phyloP scores from a whole-genome alignment of 2,888 invertebrate genomes.

The Mimas tiliae region DNA sequence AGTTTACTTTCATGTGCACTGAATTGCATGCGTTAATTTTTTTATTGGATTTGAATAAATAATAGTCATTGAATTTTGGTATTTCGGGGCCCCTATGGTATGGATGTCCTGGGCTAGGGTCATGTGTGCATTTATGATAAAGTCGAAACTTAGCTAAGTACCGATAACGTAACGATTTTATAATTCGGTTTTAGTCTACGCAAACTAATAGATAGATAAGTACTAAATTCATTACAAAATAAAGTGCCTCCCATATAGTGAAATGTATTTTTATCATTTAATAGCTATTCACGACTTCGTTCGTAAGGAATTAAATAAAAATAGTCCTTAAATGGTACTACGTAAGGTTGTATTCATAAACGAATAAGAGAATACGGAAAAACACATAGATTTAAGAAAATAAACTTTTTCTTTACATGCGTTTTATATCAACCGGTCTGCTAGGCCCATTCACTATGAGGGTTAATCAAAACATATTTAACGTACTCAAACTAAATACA shows the following conservation, averaged over 20 bases:
- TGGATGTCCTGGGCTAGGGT: too few species aligned
- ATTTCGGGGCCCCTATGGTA: too few species aligned
- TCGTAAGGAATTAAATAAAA: background rate
- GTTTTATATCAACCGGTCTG: background rate
- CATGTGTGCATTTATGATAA: too few species aligned
- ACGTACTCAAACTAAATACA: background rate
- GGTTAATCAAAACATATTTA: background rate
- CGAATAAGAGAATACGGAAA: background rate
- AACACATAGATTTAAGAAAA: background rate
- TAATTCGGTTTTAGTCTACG: slow-evolving; percentile 5
- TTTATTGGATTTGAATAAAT: too few species aligned
- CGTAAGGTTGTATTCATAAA: background rate
- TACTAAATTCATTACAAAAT: slow-evolving; percentile 34
- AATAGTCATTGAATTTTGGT: too few species aligned
- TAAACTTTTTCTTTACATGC: background rate
- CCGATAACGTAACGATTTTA: background rate
- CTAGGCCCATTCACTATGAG: background rate
- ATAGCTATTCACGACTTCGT: slow-evolving; percentile 22
- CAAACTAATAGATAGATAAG: slow-evolving; percentile 14
- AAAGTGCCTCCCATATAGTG: slow-evolving; percentile 43
- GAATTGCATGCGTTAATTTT: too few species aligned
- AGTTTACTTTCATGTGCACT: too few species aligned
- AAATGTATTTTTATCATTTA: slow-evolving; percentile 30
- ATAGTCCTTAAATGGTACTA: background rate
- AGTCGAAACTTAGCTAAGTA: background rate